Base-by-base conservation (phyloP, 2,888 invertebrate genomes). In the Amblyjoppa fuscipennis region DNA sequence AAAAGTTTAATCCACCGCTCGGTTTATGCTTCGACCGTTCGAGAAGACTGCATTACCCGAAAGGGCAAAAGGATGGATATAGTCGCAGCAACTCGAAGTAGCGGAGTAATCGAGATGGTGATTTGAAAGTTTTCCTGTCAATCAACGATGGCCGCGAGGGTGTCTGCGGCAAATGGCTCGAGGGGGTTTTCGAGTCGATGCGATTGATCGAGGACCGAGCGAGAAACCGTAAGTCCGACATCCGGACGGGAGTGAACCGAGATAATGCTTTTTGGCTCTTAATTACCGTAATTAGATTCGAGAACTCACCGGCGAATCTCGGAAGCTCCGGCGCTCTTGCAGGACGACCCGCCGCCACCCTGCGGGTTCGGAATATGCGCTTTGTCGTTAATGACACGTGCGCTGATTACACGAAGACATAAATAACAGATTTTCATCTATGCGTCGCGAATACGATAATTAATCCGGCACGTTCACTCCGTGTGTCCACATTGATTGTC, bases 211-310 rank as follows among this genome's bases (percentile, higher is more conserved):
- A 77, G 51, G 71, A 75, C 66, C 68, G 75, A 73, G 80, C 74
- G 81, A 74, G 56, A 76, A 80, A 74, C 79, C 73, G 41, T 76
- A 66, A 59, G 80, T 70, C 71, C 83, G 64, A 79, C 49, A 78
- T 64, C 68, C 81, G 51, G 73, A 77, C 68, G 71, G 86, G 81
- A 78, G 41, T 11, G 66, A 70, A 45, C 51, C 61, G 85, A 87
- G 87, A 88, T 89, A 87, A 90, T 89, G 91, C 91, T 91, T 92
- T 92, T 90, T 86, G 89, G 45, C 86, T 89, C 91, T 90, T 91
- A 92, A 93, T 92, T 91, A 91, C 90, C 88, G 90, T 91, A 91
- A 93, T 93, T 92, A 91, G 92, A 92, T 91, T 90, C 88, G 87
- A 90, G 89, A 92, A 93, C 93, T 93, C 91, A 93, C 92, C 92